Conservation (phyloP, 1,140 invertebrate genomes). For the Lordiphosa collinella region DNA sequence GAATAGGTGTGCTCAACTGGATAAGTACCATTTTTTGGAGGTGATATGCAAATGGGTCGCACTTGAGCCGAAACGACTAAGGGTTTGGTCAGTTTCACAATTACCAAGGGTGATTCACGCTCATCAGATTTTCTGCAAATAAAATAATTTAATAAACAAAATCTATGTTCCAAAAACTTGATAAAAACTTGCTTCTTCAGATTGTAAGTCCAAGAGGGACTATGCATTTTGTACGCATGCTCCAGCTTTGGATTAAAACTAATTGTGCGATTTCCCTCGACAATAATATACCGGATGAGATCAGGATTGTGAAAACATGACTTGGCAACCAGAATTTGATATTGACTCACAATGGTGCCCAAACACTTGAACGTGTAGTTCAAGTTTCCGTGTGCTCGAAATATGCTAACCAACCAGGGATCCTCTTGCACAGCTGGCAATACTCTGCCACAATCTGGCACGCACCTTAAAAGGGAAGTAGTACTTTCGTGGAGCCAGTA, state of each 20-base stretch:
- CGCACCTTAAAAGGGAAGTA: too few relatives aligned
- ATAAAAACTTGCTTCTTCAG: too few relatives aligned
- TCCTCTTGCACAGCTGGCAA: constrained; percentile 1
- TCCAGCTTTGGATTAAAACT: neutral
- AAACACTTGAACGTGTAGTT: constrained; percentile 73
- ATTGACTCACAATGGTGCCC: constrained; percentile 59
- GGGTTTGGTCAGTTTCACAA: constrained; percentile 9
- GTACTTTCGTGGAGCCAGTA: too few relatives aligned
- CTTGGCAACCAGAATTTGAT: neutral
- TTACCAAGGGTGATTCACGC: neutral
- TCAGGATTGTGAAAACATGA: neutral
- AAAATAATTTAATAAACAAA: too few relatives aligned
- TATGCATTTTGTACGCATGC: constrained; percentile 6
- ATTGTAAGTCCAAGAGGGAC: neutral
- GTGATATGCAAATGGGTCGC: constrained; percentile 18
- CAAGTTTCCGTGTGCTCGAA: neutral
- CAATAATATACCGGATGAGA: neutral
- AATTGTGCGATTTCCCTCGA: constrained; percentile 9
- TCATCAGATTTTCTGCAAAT: too few relatives aligned
- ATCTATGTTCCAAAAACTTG: too few relatives aligned
- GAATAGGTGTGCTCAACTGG: too few relatives aligned
- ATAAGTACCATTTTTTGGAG: neutral
- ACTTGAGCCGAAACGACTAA: constrained; percentile 16
- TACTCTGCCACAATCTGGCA: constrained; percentile 31
- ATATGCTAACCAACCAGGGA: constrained; percentile 44